phyloP scores from a whole-genome alignment of 1,140 invertebrate species.

The Dinothrombium tinctorium region DNA sequence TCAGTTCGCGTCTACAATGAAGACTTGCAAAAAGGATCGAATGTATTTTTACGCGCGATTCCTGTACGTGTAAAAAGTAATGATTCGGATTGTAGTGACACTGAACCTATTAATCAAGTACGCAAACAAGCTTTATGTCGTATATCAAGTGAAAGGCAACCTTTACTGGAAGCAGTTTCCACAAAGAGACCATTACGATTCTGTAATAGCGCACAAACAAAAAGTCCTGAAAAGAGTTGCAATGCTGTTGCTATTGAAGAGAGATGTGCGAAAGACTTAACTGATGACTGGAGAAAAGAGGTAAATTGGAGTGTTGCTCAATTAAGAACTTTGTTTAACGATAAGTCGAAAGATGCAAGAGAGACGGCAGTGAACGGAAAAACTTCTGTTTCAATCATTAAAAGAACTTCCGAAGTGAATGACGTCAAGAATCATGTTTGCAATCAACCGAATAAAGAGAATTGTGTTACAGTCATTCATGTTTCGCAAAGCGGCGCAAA shows the following conservation, averaged over 20 bases:
- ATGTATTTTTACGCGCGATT: slow-evolving; percentile 14
- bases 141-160: slow-evolving; percentile 7
- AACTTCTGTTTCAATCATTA: neutral
- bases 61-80: slow-evolving; percentile 10
- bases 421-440: no score
- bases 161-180: neutral
- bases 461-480: neutral
- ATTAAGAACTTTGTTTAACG: slow-evolving; percentile 19
- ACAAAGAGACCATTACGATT: no score
- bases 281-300: slow-evolving; percentile 17
- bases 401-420: neutral
- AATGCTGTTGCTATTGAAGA: no score
- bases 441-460: neutral
- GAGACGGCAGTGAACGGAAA: neutral
- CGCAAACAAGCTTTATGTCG: slow-evolving; percentile 6
- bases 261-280: slow-evolving; percentile 6
- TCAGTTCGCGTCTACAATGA: slow-evolving; percentile 21
- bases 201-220: no score
- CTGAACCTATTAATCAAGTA: slow-evolving; percentile 7
- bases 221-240: no score
- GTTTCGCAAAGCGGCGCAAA: neutral
- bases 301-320: slow-evolving; percentile 24
- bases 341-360: neutral
- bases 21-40: slow-evolving; percentile 13
- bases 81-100: slow-evolving; percentile 2